A percentile compares a stretch with the other conserved stretches of the same genome.
These are phyloP conservation scores for Ostrea denselamellosa DNA, from an alignment of 1,140 invertebrate genomes.

Conservation along the genomic window DNA sequence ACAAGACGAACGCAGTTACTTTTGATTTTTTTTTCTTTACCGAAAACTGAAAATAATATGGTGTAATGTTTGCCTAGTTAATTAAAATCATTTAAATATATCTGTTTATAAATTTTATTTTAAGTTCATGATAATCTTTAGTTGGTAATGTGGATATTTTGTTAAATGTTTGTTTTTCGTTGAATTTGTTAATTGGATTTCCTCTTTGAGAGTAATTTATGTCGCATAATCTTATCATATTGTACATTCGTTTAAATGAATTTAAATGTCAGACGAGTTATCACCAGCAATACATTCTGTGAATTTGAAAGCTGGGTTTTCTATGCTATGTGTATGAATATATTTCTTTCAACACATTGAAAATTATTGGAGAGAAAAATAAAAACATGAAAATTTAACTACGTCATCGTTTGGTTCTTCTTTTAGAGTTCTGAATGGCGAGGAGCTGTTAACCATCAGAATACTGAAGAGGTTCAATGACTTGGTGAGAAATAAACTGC, in stretches of 20 bases:
- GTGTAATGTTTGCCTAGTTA: too few relatives aligned
- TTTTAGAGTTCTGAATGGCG: background rate
- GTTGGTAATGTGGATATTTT: background rate
- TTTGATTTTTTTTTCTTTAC: too few relatives aligned
- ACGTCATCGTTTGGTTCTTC: background rate
- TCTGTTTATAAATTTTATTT: background rate
- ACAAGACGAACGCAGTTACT: background rate
- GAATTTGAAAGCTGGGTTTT: background rate
- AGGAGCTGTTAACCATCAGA: background rate
- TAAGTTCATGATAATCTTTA: background rate
- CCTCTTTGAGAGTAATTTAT: background rate
- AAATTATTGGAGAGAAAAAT: slow-evolving; percentile 4
- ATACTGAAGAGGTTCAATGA: background rate
- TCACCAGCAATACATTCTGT: background rate
- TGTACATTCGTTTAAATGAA: slow-evolving; percentile 2
- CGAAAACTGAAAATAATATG: too few relatives aligned
- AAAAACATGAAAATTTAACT: background rate
- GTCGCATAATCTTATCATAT: background rate
- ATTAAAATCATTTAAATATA: background rate
- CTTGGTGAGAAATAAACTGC: background rate
- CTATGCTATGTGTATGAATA: background rate
- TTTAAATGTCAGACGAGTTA: background rate
- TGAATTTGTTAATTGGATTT: background rate
- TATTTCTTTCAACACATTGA: background rate
- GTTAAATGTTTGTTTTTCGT: background rate